Percentiles rank a stretch among this genome's conserved stretches.
These are phyloP conservation scores for Deilephila porcellus DNA, from an alignment of 2,888 invertebrate species.

Conservation along the genomic window DNA sequence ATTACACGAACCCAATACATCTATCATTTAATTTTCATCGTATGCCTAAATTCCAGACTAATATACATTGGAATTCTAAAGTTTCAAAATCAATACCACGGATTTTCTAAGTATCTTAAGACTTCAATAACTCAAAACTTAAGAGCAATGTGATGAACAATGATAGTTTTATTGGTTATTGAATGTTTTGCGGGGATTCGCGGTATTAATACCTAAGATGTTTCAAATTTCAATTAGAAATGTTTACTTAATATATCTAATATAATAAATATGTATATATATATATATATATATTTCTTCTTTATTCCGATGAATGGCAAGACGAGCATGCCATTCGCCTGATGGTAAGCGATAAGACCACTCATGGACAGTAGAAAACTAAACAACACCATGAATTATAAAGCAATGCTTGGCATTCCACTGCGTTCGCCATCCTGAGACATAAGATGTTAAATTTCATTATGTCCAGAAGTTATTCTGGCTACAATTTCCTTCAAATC, in stretches of 20 bases:
- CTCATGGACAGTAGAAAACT: too few relatives aligned
- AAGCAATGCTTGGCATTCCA: too few relatives aligned
- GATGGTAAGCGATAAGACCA: too few relatives aligned
- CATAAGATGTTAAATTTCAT: too few relatives aligned
- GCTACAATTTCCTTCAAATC: too few relatives aligned
- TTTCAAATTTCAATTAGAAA: background rate
- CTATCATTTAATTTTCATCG: background rate
- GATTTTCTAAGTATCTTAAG: constrained; percentile 7
- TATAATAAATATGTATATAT: too few relatives aligned
- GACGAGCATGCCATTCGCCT: too few relatives aligned
- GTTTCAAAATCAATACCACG: constrained; percentile 5
- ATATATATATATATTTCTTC: too few relatives aligned
- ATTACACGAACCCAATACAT: background rate
- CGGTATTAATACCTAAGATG: background rate
- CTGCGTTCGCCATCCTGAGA: too few relatives aligned
- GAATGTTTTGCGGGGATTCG: background rate
- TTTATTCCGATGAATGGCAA: too few relatives aligned
- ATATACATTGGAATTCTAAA: constrained; percentile 17
- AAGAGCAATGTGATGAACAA: background rate
- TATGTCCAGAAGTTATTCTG: too few relatives aligned
- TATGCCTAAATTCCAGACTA: constrained; percentile 3
- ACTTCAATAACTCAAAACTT: constrained; percentile 24
- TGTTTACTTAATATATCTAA: background rate
- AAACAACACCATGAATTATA: too few relatives aligned
- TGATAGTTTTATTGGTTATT: constrained; percentile 15